These are phyloP conservation scores for Menura novaehollandiae DNA, from an alignment of 2,113 vertebrate genomes.

Conservation along the genomic window DNA sequence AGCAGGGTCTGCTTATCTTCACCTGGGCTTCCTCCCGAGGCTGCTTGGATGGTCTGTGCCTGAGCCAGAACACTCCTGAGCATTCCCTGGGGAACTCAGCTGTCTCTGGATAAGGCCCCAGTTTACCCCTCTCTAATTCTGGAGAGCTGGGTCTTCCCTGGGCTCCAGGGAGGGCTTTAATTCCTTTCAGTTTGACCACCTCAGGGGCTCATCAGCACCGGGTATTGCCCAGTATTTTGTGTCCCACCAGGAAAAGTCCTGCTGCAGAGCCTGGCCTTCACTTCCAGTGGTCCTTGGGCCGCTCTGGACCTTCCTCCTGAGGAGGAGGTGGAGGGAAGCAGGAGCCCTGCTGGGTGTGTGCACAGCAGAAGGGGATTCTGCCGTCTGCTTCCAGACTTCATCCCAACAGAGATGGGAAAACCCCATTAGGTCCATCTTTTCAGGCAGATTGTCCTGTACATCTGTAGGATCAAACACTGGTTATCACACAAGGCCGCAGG, in stretches of 20 bases:
- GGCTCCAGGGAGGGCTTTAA: not conserved
- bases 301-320: not conserved
- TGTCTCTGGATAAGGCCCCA: not conserved
- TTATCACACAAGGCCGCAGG: not conserved
- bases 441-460: not conserved
- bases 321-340: not conserved
- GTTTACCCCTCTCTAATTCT: accelerated
- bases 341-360: not conserved
- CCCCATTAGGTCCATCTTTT: not conserved
- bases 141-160: not conserved
- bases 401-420: not conserved
- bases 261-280: not conserved
- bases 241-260: not conserved
- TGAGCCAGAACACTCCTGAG: not conserved
- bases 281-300: not conserved
- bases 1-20: not conserved
- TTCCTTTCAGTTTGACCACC: accelerated
- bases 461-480: not conserved
- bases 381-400: not conserved
- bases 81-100: not conserved
- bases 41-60: not conserved
- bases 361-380: not conserved
- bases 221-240: not conserved
- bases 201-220: not conserved
- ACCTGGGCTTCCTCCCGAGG: not conserved